Percentiles rank a stretch among this genome's conserved stretches.
These are phyloP conservation scores for Propithecus coquereli DNA, from an alignment of 2,113 vertebrate genomes.

Conservation along the genomic window DNA sequence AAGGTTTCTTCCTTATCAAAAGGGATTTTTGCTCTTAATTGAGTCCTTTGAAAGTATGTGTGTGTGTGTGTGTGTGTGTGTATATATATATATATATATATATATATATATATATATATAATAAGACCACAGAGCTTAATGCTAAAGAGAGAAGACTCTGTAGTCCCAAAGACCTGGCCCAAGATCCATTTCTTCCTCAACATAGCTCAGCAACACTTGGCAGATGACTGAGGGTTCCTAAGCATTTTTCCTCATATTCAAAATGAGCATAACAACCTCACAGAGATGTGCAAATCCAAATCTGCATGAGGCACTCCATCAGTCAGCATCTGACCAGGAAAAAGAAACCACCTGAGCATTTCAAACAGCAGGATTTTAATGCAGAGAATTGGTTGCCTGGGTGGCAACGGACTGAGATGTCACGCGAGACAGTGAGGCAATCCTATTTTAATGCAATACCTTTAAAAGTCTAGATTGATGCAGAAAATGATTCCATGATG, in stretches of 20 bases:
- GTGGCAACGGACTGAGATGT: neutral
- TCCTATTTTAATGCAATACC: neutral
- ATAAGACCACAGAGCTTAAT: neutral
- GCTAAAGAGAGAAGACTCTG: neutral
- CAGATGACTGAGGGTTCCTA: neutral
- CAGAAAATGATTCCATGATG: neutral
- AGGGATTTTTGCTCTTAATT: slow-evolving; percentile 1
- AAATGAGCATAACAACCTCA: neutral
- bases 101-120: neutral
- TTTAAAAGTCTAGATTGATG: neutral
- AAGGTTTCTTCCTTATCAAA: slow-evolving; percentile 29
- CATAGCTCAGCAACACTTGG: neutral
- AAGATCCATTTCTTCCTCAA: neutral
- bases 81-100: neutral
- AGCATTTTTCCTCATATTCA: neutral
- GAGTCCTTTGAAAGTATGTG: neutral
- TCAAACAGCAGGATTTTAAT: neutral
- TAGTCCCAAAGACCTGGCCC: neutral
- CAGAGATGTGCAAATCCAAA: neutral
- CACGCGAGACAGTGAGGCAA: neutral
- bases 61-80: neutral
- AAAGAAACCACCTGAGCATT: neutral
- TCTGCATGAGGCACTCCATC: neutral
- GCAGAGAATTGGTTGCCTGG: neutral
- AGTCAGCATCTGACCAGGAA: neutral